These are phyloP conservation scores for Melolontha melolontha DNA, from an alignment of 2,888 invertebrate genomes.

Conservation along the genomic window DNA sequence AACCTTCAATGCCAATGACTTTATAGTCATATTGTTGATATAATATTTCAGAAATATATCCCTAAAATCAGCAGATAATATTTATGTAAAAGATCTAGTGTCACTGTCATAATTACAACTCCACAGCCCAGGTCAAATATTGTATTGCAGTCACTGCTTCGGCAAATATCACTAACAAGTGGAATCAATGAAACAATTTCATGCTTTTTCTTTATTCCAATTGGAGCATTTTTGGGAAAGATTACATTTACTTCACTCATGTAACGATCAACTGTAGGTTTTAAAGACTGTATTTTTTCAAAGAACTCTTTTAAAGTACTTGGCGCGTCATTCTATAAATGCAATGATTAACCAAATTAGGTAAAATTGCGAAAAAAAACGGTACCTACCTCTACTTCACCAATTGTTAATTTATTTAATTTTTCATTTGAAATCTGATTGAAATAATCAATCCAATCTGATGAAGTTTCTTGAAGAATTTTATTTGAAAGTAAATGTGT, in stretches of 20 bases:
- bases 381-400: slow-evolving; percentile 56
- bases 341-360: slow-evolving; percentile 4
- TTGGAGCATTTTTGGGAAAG: slow-evolving; percentile 57
- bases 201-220: slow-evolving; percentile 77
- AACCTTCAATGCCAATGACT: slow-evolving; percentile 78
- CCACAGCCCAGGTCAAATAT: slow-evolving; percentile 83
- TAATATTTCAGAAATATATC: slow-evolving; percentile 79
- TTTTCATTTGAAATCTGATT: slow-evolving; percentile 62
- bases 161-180: slow-evolving; percentile 68
- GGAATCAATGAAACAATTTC: slow-evolving; percentile 75
- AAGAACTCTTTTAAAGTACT: slow-evolving; percentile 64
- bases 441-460: slow-evolving; percentile 68
- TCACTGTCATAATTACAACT: slow-evolving; percentile 68
- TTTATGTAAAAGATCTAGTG: neutral
- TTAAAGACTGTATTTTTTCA: slow-evolving; percentile 57
- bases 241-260: slow-evolving; percentile 34
- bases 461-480: slow-evolving; percentile 69
- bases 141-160: slow-evolving; percentile 64
- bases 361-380: slow-evolving; percentile 10
- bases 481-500: slow-evolving; percentile 72
- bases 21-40: slow-evolving; percentile 70
- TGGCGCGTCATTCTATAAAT: slow-evolving; percentile 63
- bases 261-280: slow-evolving; percentile 48
- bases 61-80: slow-evolving; percentile 66
- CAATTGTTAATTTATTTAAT: slow-evolving; percentile 66